Conservation (phyloP, 2,113 vertebrate genomes). For the Channa maculata region DNA sequence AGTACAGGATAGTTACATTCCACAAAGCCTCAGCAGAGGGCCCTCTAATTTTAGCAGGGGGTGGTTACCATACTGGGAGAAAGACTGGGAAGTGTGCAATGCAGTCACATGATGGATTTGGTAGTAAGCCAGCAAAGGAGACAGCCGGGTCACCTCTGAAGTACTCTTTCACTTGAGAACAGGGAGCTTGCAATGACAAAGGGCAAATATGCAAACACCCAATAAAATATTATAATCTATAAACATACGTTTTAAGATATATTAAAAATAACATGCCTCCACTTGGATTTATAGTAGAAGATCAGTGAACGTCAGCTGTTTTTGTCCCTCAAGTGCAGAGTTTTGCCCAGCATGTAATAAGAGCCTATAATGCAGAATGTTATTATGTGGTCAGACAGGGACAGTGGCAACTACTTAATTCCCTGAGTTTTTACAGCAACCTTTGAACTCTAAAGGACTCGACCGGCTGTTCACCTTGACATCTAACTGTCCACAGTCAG, state of each 20-base stretch:
- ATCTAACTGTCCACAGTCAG: neutral
- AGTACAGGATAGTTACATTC: conserved; percentile 31
- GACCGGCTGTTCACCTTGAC: neutral
- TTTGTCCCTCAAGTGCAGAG: neutral
- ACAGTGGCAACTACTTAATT: conserved; percentile 3
- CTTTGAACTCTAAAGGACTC: conserved; percentile 3
- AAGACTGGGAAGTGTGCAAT: conserved; percentile 44
- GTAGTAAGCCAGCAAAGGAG: conserved; percentile 40
- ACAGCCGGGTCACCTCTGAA: conserved; percentile 68
- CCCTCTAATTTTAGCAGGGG: conserved; percentile 75
- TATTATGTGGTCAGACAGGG: conserved; percentile 7
- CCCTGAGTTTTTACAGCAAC: conserved; percentile 7
- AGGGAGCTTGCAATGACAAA: neutral
- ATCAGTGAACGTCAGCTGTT: neutral
- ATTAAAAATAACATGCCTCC: neutral
- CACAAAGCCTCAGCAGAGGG: conserved; percentile 56
- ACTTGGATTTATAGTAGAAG: conserved; percentile 6
- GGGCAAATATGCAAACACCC: neutral
- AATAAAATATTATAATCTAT: neutral
- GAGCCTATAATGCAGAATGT: conserved; percentile 5
- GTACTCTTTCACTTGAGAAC: conserved; percentile 7
- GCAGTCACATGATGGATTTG: conserved; percentile 58
- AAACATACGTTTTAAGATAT: neutral
- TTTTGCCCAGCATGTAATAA: conserved; percentile 6
- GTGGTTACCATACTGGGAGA: conserved; percentile 69